These are phyloP conservation scores for Portevinia maculata DNA, from an alignment of 2,888 invertebrate species.

Conservation along the genomic window DNA sequence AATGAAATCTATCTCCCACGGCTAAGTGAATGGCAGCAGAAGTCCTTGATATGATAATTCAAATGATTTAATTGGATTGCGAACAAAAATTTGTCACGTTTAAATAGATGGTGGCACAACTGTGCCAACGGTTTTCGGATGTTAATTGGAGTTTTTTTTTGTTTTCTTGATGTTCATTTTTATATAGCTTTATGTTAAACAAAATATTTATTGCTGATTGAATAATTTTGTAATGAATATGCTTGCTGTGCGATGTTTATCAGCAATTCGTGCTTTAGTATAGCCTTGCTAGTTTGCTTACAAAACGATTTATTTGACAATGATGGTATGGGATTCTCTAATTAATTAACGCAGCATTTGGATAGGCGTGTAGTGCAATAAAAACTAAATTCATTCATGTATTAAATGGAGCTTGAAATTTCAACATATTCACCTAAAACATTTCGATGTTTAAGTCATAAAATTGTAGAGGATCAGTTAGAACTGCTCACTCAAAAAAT, in stretches of 20 bases:
- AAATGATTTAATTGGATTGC: neutral
- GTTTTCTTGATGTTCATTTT: neutral
- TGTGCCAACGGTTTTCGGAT: no score
- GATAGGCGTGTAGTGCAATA: no score
- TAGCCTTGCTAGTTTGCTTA: neutral
- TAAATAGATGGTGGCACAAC: neutral
- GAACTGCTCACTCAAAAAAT: no score
- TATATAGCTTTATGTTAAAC: neutral
- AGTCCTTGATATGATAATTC: neutral
- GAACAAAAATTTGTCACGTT: neutral
- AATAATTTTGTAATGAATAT: slow-evolving; percentile 6
- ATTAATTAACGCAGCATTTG: no score
- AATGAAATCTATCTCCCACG: slow-evolving; percentile 19
- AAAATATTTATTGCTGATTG: neutral
- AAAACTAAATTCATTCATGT: no score
- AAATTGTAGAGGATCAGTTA: no score
- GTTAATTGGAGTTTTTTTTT: neutral
- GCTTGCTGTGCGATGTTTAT: neutral
- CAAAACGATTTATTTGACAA: neutral
- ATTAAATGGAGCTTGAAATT: no score
- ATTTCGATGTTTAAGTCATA: no score
- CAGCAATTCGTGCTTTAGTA: no score
- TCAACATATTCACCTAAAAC: no score
- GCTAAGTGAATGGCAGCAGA: slow-evolving; percentile 4
- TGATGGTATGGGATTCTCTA: neutral